phyloP scores from a whole-genome alignment of 1,140 invertebrate species.

The Hylaeus anthracinus region DNA sequence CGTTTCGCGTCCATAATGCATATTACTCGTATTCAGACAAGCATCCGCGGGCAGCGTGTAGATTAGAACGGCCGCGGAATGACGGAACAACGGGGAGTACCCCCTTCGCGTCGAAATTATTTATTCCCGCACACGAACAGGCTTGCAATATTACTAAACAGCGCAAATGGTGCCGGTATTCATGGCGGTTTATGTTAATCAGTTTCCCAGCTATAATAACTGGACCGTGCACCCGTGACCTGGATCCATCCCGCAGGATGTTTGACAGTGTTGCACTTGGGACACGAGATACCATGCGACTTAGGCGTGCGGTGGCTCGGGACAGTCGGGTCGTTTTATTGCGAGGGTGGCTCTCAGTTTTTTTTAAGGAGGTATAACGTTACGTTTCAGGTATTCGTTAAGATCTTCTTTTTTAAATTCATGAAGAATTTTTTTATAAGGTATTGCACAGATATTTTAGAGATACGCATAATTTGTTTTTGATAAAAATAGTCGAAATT shows the following conservation, averaged over 20 bases:
- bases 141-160: conserved; percentile 5
- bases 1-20: neutral
- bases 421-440: too few relatives aligned
- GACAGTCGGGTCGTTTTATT: neutral
- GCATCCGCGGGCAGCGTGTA: too few relatives aligned
- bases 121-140: neutral
- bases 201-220: conserved; percentile 21
- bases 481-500: too few relatives aligned
- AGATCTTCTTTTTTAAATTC: too few relatives aligned
- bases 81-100: neutral
- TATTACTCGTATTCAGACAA: neutral
- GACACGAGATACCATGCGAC: neutral
- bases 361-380: too few relatives aligned
- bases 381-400: too few relatives aligned
- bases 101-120: neutral
- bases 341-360: too few relatives aligned
- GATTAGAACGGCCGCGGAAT: too few relatives aligned
- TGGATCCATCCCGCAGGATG: neutral
- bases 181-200: conserved; percentile 31
- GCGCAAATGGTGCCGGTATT: neutral
- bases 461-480: too few relatives aligned
- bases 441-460: too few relatives aligned
- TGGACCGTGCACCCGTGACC: conserved; percentile 13
- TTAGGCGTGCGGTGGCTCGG: neutral
- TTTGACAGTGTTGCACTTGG: conserved; percentile 13